A percentile compares a stretch with the other conserved stretches of the same genome.
These are phyloP conservation scores for Larimichthys polyactis DNA, from an alignment of 2,113 vertebrate genomes.

Conservation along the genomic window DNA sequence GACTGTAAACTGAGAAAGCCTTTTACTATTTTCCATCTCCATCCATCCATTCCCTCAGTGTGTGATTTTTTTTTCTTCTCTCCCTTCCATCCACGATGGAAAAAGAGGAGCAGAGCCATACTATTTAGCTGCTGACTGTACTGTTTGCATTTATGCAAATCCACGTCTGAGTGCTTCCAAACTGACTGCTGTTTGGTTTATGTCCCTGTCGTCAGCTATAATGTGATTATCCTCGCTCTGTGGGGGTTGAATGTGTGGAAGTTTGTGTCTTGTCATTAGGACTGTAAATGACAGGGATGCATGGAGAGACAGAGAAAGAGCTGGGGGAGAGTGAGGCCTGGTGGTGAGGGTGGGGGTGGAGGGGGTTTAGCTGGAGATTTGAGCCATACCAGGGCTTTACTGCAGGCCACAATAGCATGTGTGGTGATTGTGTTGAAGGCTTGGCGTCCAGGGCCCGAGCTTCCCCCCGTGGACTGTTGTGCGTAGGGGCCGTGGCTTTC, in stretches of 20 bases:
- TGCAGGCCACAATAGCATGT: slow-evolving; percentile 80
- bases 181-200: slow-evolving; percentile 52
- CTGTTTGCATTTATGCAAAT: slow-evolving; percentile 72
- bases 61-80: slow-evolving; percentile 52
- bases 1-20: slow-evolving; percentile 74
- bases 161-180: slow-evolving; percentile 53
- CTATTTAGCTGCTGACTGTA: slow-evolving; percentile 63
- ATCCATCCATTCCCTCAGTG: slow-evolving; percentile 54
- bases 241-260: slow-evolving; percentile 66
- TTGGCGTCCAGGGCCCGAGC: slow-evolving; percentile 67
- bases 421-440: slow-evolving; percentile 81
- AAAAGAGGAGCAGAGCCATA: slow-evolving; percentile 65
- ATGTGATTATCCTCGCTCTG: slow-evolving; percentile 70
- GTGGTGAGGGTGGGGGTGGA: slow-evolving; percentile 35
- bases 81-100: slow-evolving; percentile 52
- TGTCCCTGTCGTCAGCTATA: slow-evolving; percentile 59
- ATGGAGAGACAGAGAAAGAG: slow-evolving; percentile 56
- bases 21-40: slow-evolving; percentile 72
- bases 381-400: slow-evolving; percentile 74
- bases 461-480: slow-evolving; percentile 70
- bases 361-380: slow-evolving; percentile 59
- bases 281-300: slow-evolving; percentile 77
- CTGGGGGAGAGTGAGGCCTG: slow-evolving; percentile 25
- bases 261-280: slow-evolving; percentile 78
- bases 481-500: slow-evolving; percentile 72